Base-by-base conservation (phyloP, 2,888 invertebrate genomes). In the Tuta absoluta region DNA sequence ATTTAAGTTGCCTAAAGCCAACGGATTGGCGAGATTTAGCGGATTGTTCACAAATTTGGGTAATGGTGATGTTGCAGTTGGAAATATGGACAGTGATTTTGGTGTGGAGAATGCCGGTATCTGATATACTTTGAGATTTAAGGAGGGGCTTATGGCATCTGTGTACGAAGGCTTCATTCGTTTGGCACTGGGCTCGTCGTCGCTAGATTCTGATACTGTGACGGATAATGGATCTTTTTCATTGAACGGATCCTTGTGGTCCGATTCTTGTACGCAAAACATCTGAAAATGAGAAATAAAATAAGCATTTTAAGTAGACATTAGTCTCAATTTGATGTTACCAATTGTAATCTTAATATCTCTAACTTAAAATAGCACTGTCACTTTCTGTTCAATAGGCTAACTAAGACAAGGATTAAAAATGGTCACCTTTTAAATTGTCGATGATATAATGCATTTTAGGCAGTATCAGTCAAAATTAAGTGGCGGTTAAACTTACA, bases 11-110 rank as follows among this genome's bases (percentile, higher is more conserved):
- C 70, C 79, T 56, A 89, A 78, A 0, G 89, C 82, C 53, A 90
- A 68, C 0, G 90, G 90, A 49, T 90, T 91, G 0, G 91, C 91
- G 67, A 91, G 68, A 63, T 91, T 91, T 8, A 91, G 66, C 0
- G 91, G 91, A 41, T 91, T 91, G 58, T 90, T 90, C 0, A 91
- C 90, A 65, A 90, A 90, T 63, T 89, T 89, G 0, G 91, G 91
- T 19, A 91, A 64, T 0, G 76, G 66, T 0, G 76, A 74, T 0
- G 82, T 72, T 0, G 80, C 70, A 0, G 84, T 72, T 0, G 89
- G 88, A 48, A 80, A 89, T 71, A 90, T 89, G 4, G 85, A 83
- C 0, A 89, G 65, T 0, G 86, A 82, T 51, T 84, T 87, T 0
- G 87, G 86, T 21, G 86, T 80, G 66, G 81, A 88, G 69, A 82